These are phyloP conservation scores for Platyscapa corneri DNA, from an alignment of 1,140 invertebrate species.

Conservation along the genomic window DNA sequence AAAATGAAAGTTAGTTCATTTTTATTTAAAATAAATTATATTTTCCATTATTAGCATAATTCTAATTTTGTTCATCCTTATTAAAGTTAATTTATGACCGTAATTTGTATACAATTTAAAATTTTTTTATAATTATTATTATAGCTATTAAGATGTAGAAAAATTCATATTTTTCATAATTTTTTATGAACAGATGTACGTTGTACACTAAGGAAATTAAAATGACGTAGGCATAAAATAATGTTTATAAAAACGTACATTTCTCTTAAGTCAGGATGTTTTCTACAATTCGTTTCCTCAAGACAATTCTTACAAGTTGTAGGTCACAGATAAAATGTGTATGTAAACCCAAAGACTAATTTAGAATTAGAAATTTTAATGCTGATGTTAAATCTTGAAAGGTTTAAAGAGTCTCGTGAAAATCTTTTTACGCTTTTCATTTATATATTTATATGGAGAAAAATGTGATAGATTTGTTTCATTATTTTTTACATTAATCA, in stretches of 20 bases:
- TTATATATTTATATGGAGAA: background rate
- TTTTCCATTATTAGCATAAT: background rate
- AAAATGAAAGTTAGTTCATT: background rate
- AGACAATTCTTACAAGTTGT: background rate
- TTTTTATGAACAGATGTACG: background rate
- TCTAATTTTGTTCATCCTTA: background rate
- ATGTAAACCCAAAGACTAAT: background rate
- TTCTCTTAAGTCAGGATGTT: background rate
- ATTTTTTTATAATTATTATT: background rate
- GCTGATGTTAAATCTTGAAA: background rate
- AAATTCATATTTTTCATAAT: background rate
- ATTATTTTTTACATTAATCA: background rate
- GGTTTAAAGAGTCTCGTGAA: background rate
- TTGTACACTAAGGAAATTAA: background rate
- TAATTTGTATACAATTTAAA: background rate
- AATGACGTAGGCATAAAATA: background rate
- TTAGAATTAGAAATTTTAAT: constrained; percentile 11
- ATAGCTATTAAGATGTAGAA: background rate
- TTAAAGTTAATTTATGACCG: background rate
- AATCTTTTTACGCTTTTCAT: background rate
- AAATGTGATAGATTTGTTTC: background rate
- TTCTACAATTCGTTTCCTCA: background rate
- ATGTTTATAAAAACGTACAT: background rate
- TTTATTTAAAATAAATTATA: background rate
- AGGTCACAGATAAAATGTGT: background rate